Percentiles rank a stretch among this genome's conserved stretches.
Evolutionary conservation across 2,888 invertebrate genomes (phyloP).

Genomic region (Axea sp.): DNA sequence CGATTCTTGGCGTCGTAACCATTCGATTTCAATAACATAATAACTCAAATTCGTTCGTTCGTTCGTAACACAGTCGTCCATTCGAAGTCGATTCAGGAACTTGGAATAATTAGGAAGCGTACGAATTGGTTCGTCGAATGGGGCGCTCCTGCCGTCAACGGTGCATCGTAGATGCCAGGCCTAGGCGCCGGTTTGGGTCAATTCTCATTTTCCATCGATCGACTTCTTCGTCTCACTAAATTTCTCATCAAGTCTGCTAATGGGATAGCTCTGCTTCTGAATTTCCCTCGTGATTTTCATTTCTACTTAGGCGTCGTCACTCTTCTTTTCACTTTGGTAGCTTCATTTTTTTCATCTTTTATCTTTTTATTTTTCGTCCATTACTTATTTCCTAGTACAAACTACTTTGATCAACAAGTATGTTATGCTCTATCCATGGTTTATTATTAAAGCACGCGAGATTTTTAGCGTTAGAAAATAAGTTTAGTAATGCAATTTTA

Average conservation of each 20-base stretch:
- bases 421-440: neutral
- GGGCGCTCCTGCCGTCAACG: constrained; percentile 23
- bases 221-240: constrained; percentile 57
- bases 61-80: constrained; percentile 49
- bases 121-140: constrained; percentile 62
- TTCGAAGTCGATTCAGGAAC: constrained; percentile 59
- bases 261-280: constrained; percentile 61
- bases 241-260: constrained; percentile 64
- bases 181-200: constrained; percentile 63
- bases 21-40: constrained; percentile 74
- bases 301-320: constrained; percentile 22
- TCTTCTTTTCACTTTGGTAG: constrained; percentile 12
- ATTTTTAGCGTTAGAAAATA: neutral
- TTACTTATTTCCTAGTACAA: constrained; percentile 6
- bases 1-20: constrained; percentile 66
- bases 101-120: constrained; percentile 66
- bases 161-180: constrained; percentile 45
- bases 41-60: constrained; percentile 69
- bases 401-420: constrained; percentile 18
- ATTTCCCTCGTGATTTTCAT: constrained; percentile 63
- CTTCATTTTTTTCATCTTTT: neutral
- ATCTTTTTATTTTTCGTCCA: neutral
- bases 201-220: constrained; percentile 67
- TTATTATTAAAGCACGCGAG: constrained; percentile 5
- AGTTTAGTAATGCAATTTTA: neutral